Conservation (phyloP, 2,113 vertebrate species). For the Grammomys surdaster region DNA sequence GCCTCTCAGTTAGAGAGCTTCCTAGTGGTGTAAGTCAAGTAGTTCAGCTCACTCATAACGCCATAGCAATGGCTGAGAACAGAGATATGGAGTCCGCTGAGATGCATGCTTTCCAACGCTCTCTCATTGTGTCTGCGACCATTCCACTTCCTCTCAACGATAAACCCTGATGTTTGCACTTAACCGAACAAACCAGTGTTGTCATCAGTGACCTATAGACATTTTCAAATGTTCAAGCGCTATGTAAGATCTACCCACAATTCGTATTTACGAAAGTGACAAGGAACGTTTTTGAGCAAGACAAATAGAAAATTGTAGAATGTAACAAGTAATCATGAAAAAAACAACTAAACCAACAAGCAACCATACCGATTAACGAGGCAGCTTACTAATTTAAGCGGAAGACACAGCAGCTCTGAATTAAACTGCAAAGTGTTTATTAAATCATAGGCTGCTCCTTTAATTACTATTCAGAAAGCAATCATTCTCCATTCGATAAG, state of each 20-base stretch:
- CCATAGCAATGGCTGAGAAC: neutral
- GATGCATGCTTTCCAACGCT: neutral
- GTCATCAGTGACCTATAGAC: neutral
- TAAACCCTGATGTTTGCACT: neutral
- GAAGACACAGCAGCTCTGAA: neutral
- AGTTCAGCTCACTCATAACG: neutral
- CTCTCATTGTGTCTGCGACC: neutral
- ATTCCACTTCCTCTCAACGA: neutral
- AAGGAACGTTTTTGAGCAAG: neutral
- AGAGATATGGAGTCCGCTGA: neutral
- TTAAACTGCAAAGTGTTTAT: conserved; percentile 47
- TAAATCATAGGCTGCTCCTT: neutral
- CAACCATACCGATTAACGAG: neutral
- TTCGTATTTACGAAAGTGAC: neutral
- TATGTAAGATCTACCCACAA: neutral
- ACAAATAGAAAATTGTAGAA: neutral
- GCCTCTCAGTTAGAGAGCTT: neutral
- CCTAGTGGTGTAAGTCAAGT: neutral
- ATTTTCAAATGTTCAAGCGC: neutral
- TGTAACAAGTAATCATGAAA: neutral
- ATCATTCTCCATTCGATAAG: conserved; percentile 12
- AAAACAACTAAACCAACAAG: neutral
- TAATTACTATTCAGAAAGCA: conserved; percentile 46
- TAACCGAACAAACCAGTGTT: no score
- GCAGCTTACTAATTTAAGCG: neutral